Base-by-base conservation (phyloP, 2,797 vertebrate species). In the Malacoraja senta region DNA sequence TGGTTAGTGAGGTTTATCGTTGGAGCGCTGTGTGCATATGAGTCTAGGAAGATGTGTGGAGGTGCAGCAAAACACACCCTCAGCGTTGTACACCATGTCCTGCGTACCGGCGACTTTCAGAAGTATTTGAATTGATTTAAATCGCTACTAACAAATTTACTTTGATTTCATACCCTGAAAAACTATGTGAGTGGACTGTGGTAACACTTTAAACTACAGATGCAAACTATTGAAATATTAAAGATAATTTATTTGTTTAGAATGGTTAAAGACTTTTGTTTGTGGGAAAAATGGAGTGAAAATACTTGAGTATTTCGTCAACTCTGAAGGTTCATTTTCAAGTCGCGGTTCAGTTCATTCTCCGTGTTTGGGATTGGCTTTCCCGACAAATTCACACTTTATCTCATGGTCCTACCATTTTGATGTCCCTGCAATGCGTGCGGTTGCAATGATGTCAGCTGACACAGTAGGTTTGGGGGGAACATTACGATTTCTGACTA, bases 211-310 rank as follows among this genome's bases (percentile, higher is more conserved):
- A 71, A 92, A 92, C 90, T 21, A 58, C 90, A 92, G 71, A 92
- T 68, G n/a, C 71, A 92, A 76, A 74, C 24, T 53, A 58, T 92
- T 92, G 44, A 92, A 92, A 76, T 92, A 92, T 76, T 92, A 76
- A 92, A 53, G 90, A 15, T 92, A 74, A 92, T 74, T 92, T 92
- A 74, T 92, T 92, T 92, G 71, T 92, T 92, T 35, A 76, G 35
- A 92, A 74, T 76, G 71, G 71, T 76, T 92, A 72, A 92, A 53
- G 38, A 44, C 53, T 92, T 44, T 92, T 44, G 44, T 92, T 53
- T 76, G 38, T 72, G 71, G 71, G 71, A 74, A 76, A 53, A 72
- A 12, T 53, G 44, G 32, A 84, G 26, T 78, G 32, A 35, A 79
- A 68, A 32, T 8, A 15, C 63, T 21, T 32, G 17, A 61, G 61